Evolutionary conservation across 2,888 invertebrate species (phyloP), one percentile per base, ranked within the genome.

Genomic region (Pandemis corylana): DNA sequence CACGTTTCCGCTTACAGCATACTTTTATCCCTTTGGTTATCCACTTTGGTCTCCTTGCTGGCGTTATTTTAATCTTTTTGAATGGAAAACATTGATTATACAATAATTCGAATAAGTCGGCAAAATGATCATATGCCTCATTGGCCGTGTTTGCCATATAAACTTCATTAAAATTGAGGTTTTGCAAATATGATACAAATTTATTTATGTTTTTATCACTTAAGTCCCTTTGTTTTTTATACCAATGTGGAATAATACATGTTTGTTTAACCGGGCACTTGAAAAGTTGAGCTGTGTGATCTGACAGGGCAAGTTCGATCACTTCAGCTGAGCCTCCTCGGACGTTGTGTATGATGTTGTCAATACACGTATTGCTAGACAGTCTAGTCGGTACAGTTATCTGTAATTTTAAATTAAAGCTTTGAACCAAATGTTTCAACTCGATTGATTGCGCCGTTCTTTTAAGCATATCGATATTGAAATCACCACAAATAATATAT

Each of bases 261-360:
- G 64, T 69, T 70, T 69, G 75, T 67, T 75, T 77, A 6, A 77
- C 73, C 41, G 77, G 76, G 20, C 15, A 66, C 42, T 46, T 68
- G 7, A 78, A 28, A 13, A 77, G 15, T 69, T 79, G 77, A 9
- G 75, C 76, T 36, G 70, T 71, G 49, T 77, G 77, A 44, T 77
- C 77, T n/a, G 77, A 76, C 6, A 77, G 28, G 7, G 71, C 76
- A 0, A 75, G 41, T 20, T 20, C 20, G 20, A 20, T 20, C 20
- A 20, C 20, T 20, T 20, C 20, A 20, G 20, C 20, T 20, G 20
- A 20, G 20, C 20, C 20, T 20, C 20, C 20, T 20, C 20, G 20
- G 20, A 20, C 1, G 20, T 20, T 20, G 20, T 20, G 20, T 20
- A 20, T 20, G 20, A 20, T 20, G 20, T 20, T 20, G 20, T 20